Conservation (phyloP, 2,888 invertebrate genomes). For the Melinopterus prodromus region DNA sequence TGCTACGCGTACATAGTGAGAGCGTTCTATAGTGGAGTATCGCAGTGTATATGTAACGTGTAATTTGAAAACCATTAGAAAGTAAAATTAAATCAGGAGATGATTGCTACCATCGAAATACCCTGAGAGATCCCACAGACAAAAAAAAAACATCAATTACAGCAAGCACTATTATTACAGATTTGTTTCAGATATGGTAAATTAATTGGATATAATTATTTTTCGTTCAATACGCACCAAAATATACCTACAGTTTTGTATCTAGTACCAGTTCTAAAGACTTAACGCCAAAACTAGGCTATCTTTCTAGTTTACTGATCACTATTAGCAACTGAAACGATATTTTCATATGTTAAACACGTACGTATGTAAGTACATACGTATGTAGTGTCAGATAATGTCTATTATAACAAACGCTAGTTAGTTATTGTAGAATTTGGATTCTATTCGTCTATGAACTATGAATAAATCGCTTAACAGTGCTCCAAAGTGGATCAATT, state of each 20-base stretch:
- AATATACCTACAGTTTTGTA: no score
- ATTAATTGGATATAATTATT: no score
- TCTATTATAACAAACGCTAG: neutral
- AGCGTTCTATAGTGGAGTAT: neutral
- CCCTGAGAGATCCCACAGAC: neutral
- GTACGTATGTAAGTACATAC: neutral
- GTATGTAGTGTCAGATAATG: neutral
- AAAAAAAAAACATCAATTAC: neutral
- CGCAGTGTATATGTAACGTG: neutral
- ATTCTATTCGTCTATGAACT: neutral
- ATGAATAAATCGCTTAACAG: neutral
- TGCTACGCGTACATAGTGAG: neutral
- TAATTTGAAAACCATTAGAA: constrained; percentile 4
- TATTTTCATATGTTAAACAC: neutral
- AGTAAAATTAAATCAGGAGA: neutral
- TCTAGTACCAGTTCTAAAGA: no score
- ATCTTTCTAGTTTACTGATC: neutral
- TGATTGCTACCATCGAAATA: neutral
- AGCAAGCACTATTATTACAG: neutral
- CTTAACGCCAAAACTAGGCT: neutral
- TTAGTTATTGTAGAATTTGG: neutral
- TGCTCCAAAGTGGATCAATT: neutral
- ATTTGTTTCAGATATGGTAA: neutral
- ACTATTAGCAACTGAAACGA: no score
- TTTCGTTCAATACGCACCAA: no score